A percentile compares a stretch with the other conserved stretches of the same genome.
Conservation (phyloP, 1,140 invertebrate genomes). For the Hermetia illucens region DNA sequence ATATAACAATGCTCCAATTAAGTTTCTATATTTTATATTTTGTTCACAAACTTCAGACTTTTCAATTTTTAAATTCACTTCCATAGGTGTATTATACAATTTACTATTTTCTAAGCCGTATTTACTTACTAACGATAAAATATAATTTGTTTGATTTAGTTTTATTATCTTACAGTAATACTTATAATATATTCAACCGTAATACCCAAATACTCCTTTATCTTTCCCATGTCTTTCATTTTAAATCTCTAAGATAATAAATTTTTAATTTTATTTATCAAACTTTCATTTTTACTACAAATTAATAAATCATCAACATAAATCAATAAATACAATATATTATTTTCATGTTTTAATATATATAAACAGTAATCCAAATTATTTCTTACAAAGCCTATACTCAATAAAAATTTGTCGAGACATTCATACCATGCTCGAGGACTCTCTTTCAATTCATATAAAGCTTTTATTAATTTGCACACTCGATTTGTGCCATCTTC, state of each 20-base stretch:
- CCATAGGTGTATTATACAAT: slow-evolving; percentile 23
- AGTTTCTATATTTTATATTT: slow-evolving; percentile 14
- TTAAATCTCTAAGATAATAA: slow-evolving; percentile 17
- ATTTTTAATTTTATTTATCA: slow-evolving; percentile 15
- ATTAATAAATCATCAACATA: slow-evolving; percentile 11
- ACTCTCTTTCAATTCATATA: slow-evolving; percentile 14
- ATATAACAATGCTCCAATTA: slow-evolving; percentile 27
- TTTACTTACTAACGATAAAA: slow-evolving; percentile 24
- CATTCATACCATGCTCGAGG: slow-evolving; percentile 22
- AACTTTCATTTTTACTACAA: slow-evolving; percentile 8
- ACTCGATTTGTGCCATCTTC: slow-evolving; percentile 11
- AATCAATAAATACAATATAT: slow-evolving; percentile 11
- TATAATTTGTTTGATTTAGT: slow-evolving; percentile 30
- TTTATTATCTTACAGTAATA: no score
- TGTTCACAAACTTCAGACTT: background rate
- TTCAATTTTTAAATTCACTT: slow-evolving; percentile 30
- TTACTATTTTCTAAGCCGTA: slow-evolving; percentile 21
- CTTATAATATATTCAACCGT: no score
- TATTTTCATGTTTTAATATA: slow-evolving; percentile 12
- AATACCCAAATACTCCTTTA: slow-evolving; percentile 13
- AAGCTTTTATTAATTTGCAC: slow-evolving; percentile 7
- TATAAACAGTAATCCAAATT: slow-evolving; percentile 9
- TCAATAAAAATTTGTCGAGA: slow-evolving; percentile 13
- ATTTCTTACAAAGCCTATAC: slow-evolving; percentile 5
- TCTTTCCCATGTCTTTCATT: slow-evolving; percentile 23